Percentiles rank a stretch among this genome's conserved stretches.
Evolutionary conservation across 2,113 vertebrate genomes (phyloP).

Genomic region (Syngnathus scovelli): DNA sequence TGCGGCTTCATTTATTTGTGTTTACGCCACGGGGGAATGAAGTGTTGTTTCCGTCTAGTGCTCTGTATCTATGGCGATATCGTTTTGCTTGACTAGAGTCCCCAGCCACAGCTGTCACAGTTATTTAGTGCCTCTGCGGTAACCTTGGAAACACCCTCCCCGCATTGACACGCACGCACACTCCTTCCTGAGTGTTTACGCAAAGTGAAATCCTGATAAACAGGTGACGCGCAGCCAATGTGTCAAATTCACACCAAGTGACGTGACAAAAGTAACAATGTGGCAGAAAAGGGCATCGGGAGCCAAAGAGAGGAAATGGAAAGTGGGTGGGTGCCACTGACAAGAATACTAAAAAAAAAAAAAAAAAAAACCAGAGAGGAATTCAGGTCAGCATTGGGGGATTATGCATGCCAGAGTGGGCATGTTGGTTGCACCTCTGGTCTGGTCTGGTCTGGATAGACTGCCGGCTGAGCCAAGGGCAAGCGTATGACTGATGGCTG

Average conservation of each 20-base stretch:
- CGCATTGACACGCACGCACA: slow-evolving; percentile 22
- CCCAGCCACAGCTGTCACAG: slow-evolving; percentile 63
- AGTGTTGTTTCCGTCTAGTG: slow-evolving; percentile 43
- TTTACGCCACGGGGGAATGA: slow-evolving; percentile 25
- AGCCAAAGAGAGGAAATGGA: slow-evolving; percentile 42
- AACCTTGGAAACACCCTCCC: slow-evolving; percentile 66
- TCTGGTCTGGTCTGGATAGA: slow-evolving; percentile 32
- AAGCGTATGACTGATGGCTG: slow-evolving; percentile 22
- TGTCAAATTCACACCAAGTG: slow-evolving; percentile 30
- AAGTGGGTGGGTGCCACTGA: slow-evolving; percentile 34
- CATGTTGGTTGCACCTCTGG: slow-evolving; percentile 34
- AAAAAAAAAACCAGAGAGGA: slow-evolving; percentile 35
- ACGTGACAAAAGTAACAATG: slow-evolving; percentile 19
- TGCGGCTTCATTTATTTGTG: slow-evolving; percentile 36
- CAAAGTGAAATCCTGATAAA: slow-evolving; percentile 54
- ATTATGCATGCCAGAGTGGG: slow-evolving; percentile 30
- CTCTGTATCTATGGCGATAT: slow-evolving; percentile 53
- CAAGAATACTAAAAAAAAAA: slow-evolving; percentile 31
- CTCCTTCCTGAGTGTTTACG: slow-evolving; percentile 39
- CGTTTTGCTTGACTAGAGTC: slow-evolving; percentile 58
- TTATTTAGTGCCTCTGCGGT: slow-evolving; percentile 63
- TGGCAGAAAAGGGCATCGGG: slow-evolving; percentile 25
- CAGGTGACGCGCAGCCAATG: slow-evolving; percentile 48
- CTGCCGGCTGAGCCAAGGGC: slow-evolving; percentile 18
- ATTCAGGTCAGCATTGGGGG: slow-evolving; percentile 50